A percentile compares a stretch with the other conserved stretches of the same genome.
Evolutionary conservation across 2,797 vertebrate genomes (phyloP).

Genomic region (Coracias cyanogaster): DNA sequence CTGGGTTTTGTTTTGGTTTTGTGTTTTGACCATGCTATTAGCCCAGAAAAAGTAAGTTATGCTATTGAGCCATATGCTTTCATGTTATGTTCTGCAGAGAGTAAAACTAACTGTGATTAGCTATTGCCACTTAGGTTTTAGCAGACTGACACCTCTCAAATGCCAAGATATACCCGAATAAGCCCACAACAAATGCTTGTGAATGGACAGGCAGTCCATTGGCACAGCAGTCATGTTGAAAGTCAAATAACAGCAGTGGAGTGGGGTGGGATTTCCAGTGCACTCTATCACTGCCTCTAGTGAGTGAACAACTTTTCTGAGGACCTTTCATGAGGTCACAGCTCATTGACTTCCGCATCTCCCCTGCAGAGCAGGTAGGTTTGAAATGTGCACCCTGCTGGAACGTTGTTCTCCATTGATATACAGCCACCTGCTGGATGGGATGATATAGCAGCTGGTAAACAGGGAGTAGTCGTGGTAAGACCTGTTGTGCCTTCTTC

Average conservation of each 20-base stretch:
- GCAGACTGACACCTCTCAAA: constrained; percentile 26
- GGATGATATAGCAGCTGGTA: background rate
- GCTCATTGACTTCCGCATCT: background rate
- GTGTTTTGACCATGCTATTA: constrained; percentile 1
- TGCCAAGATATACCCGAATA: constrained; percentile 20
- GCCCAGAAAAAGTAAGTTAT: background rate
- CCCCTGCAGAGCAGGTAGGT: background rate
- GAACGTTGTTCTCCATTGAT: background rate
- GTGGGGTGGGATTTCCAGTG: background rate
- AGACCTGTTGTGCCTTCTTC: background rate
- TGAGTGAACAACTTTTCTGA: background rate
- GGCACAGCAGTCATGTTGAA: background rate
- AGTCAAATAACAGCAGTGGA: background rate
- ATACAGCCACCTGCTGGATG: background rate
- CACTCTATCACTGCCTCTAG: background rate
- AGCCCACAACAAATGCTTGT: background rate
- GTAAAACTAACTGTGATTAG: constrained; percentile 5
- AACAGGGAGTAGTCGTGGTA: background rate
- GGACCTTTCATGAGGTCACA: background rate
- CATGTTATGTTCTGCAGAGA: background rate
- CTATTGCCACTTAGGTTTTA: constrained; percentile 21
- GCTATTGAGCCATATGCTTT: constrained; percentile 6
- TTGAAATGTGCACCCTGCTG: background rate
- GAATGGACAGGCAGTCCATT: background rate
- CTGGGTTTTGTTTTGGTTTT: too few relatives aligned